A percentile compares a stretch with the other conserved stretches of the same genome.
These are phyloP conservation scores for Poeciliopsis presidionis DNA, from an alignment of 2,797 vertebrate species.

Conservation along the genomic window DNA sequence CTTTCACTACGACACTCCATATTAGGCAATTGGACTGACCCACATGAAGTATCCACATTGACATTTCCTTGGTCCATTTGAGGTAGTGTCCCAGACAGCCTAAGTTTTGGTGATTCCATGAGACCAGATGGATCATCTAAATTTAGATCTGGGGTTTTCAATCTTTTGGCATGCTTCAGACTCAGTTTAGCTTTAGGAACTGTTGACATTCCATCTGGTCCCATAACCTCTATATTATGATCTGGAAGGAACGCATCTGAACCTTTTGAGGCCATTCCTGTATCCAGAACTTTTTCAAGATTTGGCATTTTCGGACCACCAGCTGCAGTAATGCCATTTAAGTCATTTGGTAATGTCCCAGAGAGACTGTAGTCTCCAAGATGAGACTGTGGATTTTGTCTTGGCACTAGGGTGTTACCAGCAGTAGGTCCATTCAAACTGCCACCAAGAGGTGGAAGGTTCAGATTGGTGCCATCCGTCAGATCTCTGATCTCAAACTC, in stretches of 20 bases:
- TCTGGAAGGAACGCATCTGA: constrained; percentile 31
- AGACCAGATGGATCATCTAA: constrained; percentile 53
- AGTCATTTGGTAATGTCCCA: constrained; percentile 25
- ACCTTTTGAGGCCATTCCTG: constrained; percentile 20
- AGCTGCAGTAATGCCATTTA: constrained; percentile 10
- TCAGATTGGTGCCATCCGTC: constrained; percentile 53
- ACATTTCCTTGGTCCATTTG: constrained; percentile 35
- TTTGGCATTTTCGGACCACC: constrained; percentile 30
- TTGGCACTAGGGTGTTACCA: constrained; percentile 28
- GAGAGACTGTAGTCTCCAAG: constrained; percentile 24
- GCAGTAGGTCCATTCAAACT: constrained; percentile 24
- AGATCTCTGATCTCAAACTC: constrained; percentile 27
- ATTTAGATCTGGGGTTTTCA: constrained; percentile 59
- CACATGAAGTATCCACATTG: constrained; percentile 37
- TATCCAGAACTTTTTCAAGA: constrained; percentile 31
- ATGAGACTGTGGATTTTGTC: constrained; percentile 25
- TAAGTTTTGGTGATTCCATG: constrained; percentile 22
- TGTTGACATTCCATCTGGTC: constrained; percentile 34
- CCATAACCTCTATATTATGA: constrained; percentile 31
- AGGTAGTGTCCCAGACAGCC: constrained; percentile 39
- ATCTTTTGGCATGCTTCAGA: constrained; percentile 49
- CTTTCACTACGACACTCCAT: constrained; percentile 36
- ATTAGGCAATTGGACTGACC: constrained; percentile 39
- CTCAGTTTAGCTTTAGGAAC: constrained; percentile 39
- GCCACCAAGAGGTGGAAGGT: constrained; percentile 59